Conservation (phyloP, 2,113 vertebrate genomes). For the Catharus bicknelli region DNA sequence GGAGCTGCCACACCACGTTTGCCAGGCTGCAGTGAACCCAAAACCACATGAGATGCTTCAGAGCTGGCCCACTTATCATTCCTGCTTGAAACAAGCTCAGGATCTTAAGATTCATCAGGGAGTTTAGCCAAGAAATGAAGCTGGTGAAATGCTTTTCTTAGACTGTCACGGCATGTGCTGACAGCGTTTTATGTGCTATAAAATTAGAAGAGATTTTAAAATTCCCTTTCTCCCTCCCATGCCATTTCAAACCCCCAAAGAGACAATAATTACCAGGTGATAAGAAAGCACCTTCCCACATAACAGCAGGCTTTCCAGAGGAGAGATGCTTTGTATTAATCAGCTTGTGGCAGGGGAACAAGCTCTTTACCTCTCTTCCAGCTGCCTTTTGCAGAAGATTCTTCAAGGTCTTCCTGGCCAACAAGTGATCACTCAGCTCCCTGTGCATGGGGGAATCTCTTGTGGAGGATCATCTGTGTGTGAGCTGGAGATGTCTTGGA, state of each 20-base stretch:
- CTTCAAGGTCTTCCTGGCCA: not conserved
- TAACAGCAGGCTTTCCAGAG: constrained; percentile 18
- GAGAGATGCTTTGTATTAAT: not conserved
- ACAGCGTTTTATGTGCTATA: constrained; percentile 18
- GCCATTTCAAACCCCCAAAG: constrained; percentile 15
- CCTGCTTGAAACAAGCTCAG: not conserved
- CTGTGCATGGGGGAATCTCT: not conserved
- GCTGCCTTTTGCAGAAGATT: not conserved
- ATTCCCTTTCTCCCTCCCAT: constrained; percentile 8
- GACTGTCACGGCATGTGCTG: constrained; percentile 43
- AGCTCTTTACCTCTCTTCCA: not conserved
- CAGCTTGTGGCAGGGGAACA: not conserved
- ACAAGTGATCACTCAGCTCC: not conserved
- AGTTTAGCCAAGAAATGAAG: constrained; percentile 30
- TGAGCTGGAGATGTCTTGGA: not conserved
- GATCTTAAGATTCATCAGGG: not conserved
- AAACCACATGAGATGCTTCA: not conserved
- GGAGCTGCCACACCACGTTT: rapidly evolving
- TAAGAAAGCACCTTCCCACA: constrained; percentile 40
- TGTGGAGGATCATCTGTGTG: not conserved
- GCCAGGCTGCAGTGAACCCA: not conserved
- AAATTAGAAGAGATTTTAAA: constrained; percentile 43
- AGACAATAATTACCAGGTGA: constrained; percentile 41
- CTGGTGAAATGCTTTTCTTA: constrained; percentile 49
- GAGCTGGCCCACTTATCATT: not conserved